Conservation (phyloP, 53 echinoderm and acorn worm genomes). For the Echinarachnius parma region DNA sequence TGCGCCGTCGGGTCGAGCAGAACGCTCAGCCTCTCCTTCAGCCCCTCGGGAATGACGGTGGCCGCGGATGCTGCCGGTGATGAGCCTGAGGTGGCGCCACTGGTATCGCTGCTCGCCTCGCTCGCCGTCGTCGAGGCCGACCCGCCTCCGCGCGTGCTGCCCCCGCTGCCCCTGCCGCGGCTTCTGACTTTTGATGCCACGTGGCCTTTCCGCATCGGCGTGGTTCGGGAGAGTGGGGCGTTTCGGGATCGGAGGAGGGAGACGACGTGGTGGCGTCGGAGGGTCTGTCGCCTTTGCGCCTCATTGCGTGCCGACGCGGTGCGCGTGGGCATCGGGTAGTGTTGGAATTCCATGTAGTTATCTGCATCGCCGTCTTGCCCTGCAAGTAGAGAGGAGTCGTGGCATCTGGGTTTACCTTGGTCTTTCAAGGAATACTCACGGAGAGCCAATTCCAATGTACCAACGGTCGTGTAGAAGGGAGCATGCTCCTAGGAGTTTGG, state of each 20-base stretch:
- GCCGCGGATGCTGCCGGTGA: not conserved
- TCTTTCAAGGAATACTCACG: too few species aligned
- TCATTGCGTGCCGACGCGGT: conserved; percentile 33
- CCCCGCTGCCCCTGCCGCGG: not conserved
- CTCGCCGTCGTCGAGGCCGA: conserved; percentile 10
- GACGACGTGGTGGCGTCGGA: conserved; percentile 17
- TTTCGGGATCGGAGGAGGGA: conserved; percentile 3
- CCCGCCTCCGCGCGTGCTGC: conserved; percentile 6
- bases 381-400: not conserved
- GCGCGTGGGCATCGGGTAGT: conserved; percentile 32
- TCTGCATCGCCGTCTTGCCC: too few species aligned
- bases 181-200: not conserved
- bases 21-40: conserved; percentile 22
- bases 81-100: conserved; percentile 1
- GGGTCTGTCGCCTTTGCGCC: conserved; percentile 40
- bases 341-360: conserved; percentile 11
- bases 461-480: not conserved
- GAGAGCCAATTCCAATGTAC: too few species aligned
- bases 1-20: conserved; percentile 3
- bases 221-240: conserved; percentile 10
- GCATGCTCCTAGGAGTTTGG: not conserved
- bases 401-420: too few species aligned
- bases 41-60: not conserved
- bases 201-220: not conserved
- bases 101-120: not conserved